phyloP scores from a whole-genome alignment of 2,113 vertebrate species.

The Hippocampus mohnikei region DNA sequence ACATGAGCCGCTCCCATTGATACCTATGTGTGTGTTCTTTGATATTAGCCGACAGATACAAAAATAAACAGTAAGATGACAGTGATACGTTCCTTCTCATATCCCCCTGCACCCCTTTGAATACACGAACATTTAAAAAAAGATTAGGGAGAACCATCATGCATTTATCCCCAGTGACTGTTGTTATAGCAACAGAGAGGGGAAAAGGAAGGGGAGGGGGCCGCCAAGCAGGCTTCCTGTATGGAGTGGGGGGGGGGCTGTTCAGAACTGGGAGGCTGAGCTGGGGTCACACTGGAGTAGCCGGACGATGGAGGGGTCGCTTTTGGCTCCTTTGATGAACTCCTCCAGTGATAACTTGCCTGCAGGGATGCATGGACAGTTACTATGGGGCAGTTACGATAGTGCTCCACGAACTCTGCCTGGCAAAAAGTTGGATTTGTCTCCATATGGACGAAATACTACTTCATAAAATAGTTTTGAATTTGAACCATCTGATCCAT shows the following conservation, averaged over 20 bases:
- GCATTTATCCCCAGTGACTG: conserved; percentile 67
- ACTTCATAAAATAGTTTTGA: background rate
- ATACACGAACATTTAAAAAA: conserved; percentile 17
- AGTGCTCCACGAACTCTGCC: too few species aligned
- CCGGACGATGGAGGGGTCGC: conserved; percentile 95
- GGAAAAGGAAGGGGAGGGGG: conserved; percentile 6
- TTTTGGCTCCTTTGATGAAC: conserved; percentile 98
- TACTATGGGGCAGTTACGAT: too few species aligned
- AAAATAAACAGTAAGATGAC: conserved; percentile 47
- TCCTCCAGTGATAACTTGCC: conserved; percentile 96
- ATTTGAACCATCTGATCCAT: too few species aligned
- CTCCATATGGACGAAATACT: too few species aligned
- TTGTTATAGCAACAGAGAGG: conserved; percentile 52
- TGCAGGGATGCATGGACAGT: conserved; percentile 44
- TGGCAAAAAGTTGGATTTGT: too few species aligned
- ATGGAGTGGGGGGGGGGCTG: background rate
- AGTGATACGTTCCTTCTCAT: conserved; percentile 37
- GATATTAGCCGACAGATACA: conserved; percentile 28
- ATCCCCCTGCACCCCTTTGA: conserved; percentile 40
- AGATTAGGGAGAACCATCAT: conserved; percentile 72
- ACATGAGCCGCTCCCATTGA: conserved; percentile 25
- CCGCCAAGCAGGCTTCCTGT: background rate
- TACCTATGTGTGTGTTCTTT: conserved; percentile 43
- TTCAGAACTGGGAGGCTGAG: conserved; percentile 91
- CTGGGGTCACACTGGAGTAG: conserved; percentile 98